Percentiles rank a stretch among this genome's conserved stretches.
phyloP scores from a whole-genome alignment of 2,797 vertebrate genomes.

The Hyperoplus lanceolatus region DNA sequence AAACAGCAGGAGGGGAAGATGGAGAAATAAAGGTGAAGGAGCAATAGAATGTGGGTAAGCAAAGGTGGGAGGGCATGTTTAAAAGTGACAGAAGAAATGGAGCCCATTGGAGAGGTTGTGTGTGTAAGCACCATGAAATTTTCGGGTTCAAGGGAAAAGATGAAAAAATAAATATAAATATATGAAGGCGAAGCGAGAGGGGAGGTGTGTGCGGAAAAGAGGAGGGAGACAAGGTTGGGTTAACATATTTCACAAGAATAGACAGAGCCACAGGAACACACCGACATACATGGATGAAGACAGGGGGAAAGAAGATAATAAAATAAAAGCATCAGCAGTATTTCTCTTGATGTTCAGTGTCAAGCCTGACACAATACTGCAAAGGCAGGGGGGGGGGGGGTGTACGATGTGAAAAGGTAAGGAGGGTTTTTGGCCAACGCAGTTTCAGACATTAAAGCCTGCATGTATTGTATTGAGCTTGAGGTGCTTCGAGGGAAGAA shows the following conservation, averaged over 20 bases:
- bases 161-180: slow-evolving; percentile 36
- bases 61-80: slow-evolving; percentile 23
- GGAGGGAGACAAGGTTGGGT: slow-evolving; percentile 32
- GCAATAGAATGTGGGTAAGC: slow-evolving; percentile 24
- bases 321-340: slow-evolving; percentile 54
- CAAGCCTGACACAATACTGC: slow-evolving; percentile 51
- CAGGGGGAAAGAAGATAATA: slow-evolving; percentile 37
- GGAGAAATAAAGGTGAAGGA: slow-evolving; percentile 36
- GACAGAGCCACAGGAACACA: slow-evolving; percentile 45
- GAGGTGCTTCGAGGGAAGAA: slow-evolving; percentile 70
- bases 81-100: slow-evolving; percentile 36
- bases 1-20: slow-evolving; percentile 38
- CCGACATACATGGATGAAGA: slow-evolving; percentile 57
- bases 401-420: slow-evolving; percentile 52
- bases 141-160: slow-evolving; percentile 20
- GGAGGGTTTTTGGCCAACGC: slow-evolving; percentile 68
- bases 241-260: slow-evolving; percentile 51
- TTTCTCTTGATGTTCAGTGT: slow-evolving; percentile 62
- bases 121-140: slow-evolving; percentile 44
- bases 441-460: slow-evolving; percentile 64
- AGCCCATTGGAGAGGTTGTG: slow-evolving; percentile 42
- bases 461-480: slow-evolving; percentile 72
- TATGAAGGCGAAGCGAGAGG: slow-evolving; percentile 14
- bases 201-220: slow-evolving; percentile 28
- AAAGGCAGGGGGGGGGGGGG: slow-evolving; percentile 42